A percentile compares a stretch with the other conserved stretches of the same genome.
Conservation (phyloP, 2,113 vertebrate species). For the Toxotes jaculatrix region DNA sequence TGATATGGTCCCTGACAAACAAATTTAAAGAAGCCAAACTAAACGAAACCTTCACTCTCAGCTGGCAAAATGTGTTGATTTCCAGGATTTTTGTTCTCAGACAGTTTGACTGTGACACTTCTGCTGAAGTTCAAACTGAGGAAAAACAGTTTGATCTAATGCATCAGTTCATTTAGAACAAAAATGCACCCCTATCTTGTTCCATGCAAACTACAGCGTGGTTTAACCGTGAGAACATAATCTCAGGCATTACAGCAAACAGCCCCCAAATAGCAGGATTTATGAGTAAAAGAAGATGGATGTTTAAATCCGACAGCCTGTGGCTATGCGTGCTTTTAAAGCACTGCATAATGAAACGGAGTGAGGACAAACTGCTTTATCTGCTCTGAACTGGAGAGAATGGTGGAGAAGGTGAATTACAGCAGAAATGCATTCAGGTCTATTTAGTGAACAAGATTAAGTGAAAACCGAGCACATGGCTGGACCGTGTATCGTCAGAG, state of each 20-base stretch:
- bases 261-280: neutral
- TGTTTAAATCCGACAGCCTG: neutral
- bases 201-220: neutral
- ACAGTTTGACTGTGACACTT: neutral
- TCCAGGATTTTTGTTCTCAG: too few relatives aligned
- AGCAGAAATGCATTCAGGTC: neutral
- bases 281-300: neutral
- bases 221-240: neutral
- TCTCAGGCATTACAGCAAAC: neutral
- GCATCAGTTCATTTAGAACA: neutral
- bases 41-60: neutral
- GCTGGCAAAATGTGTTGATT: too few relatives aligned
- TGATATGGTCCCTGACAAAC: too few relatives aligned
- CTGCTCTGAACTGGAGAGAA: slow-evolving; percentile 5
- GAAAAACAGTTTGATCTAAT: neutral
- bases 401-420: slow-evolving; percentile 2
- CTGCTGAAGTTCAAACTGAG: too few relatives aligned
- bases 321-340: slow-evolving; percentile 11
- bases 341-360: neutral
- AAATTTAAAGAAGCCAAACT: too few relatives aligned
- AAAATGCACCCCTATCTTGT: neutral
- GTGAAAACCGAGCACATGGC: too few relatives aligned
- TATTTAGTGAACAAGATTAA: too few relatives aligned
- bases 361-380: slow-evolving; percentile 6
- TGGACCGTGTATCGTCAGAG: too few relatives aligned